Conservation (phyloP, 2,888 invertebrate genomes). For the Diabrotica balteata region DNA sequence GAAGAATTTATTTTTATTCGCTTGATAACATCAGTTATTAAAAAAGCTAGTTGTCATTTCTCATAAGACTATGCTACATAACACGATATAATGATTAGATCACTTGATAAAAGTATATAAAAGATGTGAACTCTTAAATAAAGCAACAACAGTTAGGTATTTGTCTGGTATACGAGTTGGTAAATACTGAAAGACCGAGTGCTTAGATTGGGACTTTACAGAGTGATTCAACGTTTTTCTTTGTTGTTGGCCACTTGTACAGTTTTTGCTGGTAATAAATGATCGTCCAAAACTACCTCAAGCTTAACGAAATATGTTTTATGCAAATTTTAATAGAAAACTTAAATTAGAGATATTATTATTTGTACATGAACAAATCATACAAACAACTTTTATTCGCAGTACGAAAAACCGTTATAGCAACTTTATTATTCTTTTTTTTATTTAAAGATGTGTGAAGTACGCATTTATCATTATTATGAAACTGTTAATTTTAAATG, state of each 20-base stretch:
- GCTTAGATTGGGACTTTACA: constrained; percentile 9
- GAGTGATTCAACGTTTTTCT: neutral
- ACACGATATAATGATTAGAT: constrained; percentile 26
- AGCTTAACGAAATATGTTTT: too few relatives aligned
- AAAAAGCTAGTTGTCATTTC: constrained; percentile 29
- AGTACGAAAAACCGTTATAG: too few relatives aligned
- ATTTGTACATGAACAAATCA: too few relatives aligned
- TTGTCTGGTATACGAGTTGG: constrained; percentile 8
- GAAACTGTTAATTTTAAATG: too few relatives aligned
- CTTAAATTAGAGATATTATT: too few relatives aligned
- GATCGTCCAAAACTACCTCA: too few relatives aligned
- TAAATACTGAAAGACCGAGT: constrained; percentile 4
- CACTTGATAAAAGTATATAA: constrained; percentile 20
- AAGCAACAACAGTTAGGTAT: constrained; percentile 21
- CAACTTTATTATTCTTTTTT: too few relatives aligned
- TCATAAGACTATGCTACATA: constrained; percentile 26
- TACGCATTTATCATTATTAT: too few relatives aligned
- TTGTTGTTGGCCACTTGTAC: neutral
- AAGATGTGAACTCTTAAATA: constrained; percentile 27
- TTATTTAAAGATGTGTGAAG: too few relatives aligned
- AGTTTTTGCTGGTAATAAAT: too few relatives aligned
- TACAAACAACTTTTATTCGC: too few relatives aligned
- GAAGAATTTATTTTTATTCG: constrained; percentile 20
- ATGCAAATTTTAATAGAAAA: too few relatives aligned
- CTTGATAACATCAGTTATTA: constrained; percentile 22